Conservation (phyloP, 2,113 vertebrate genomes). For the Taurulus bubalis region DNA sequence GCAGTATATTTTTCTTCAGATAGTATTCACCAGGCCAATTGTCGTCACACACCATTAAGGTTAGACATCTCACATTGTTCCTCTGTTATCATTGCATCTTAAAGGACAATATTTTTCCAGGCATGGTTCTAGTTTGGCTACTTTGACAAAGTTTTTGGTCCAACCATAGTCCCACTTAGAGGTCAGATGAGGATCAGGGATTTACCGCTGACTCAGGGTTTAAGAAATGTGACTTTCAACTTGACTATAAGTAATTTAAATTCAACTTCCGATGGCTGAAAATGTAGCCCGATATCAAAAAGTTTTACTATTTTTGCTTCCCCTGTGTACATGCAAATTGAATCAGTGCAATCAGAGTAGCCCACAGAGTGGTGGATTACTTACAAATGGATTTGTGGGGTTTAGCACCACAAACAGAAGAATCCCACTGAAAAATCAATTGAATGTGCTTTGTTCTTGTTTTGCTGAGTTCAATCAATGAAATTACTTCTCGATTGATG, state of each 20-base stretch:
- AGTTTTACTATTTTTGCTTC: neutral
- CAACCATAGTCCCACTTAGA: neutral
- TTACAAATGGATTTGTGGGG: neutral
- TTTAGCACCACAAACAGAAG: neutral
- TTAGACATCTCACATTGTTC: neutral
- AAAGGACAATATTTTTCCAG: neutral
- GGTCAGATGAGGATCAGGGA: neutral
- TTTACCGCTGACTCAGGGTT: neutral
- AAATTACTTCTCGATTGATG: neutral
- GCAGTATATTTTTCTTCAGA: neutral
- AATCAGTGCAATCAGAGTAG: neutral
- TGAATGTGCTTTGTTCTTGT: neutral
- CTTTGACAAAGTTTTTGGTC: neutral
- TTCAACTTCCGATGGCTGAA: neutral
- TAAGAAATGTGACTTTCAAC: neutral
- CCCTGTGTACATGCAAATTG: neutral
- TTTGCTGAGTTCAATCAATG: neutral
- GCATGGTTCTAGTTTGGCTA: neutral
- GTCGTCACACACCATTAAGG: neutral
- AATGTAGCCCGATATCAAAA: neutral
- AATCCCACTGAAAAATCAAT: neutral
- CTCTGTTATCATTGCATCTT: neutral
- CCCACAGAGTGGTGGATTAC: neutral
- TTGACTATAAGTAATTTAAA: neutral
- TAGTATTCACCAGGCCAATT: neutral